Base-by-base conservation (phyloP, 2,797 vertebrate species). In the Eospalax fontanierii region DNA sequence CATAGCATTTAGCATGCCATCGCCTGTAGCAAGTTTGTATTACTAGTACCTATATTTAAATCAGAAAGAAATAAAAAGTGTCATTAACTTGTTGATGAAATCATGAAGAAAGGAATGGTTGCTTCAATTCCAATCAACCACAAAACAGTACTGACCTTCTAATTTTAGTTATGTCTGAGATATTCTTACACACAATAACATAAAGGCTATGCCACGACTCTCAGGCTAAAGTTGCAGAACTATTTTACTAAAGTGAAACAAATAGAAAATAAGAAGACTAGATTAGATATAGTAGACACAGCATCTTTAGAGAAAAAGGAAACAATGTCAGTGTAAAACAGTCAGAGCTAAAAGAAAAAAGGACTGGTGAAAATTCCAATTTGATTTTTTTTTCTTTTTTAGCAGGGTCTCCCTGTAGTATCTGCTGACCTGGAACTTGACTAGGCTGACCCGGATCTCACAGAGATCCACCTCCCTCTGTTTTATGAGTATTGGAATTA, bases 1-100 rank as follows among this genome's bases (percentile, higher is more conserved):
- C 99, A 2, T 97, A 38, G 33, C 97, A 87, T 93, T 73, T 97
- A 95, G 99, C 99, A 92, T 98, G 97, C 99, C 99, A 99, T 82
- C 98, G 97, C 40, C 99, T 99, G 2, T 96, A 97, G 59, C 98
- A 98, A 0, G 98, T 98, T 98, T 99, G 99, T 94, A 99, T 95
- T 40, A 98, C 90, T 97, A 99, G 98, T 82, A 98, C 98, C 99
- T 99, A 14, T 2, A 90, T 38, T 83, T 38, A 87, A 94, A 96
- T 28, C 88, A 93, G 83, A 92, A 12, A 71, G 57, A 97, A 97
- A 96, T 43, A 40, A 79, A 82, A 91, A 73, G 2, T 26, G 35
- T 80, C 18, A 18, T 57, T 70, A 85, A 61, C 63, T 35, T 66
- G 73, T 22, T 83, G 6, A 79, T 50, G 33, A 71, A 14, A 38